A percentile compares a stretch with the other conserved stretches of the same genome.
Conservation (phyloP, 2,113 vertebrate species). For the Hippoglossus stenolepis region DNA sequence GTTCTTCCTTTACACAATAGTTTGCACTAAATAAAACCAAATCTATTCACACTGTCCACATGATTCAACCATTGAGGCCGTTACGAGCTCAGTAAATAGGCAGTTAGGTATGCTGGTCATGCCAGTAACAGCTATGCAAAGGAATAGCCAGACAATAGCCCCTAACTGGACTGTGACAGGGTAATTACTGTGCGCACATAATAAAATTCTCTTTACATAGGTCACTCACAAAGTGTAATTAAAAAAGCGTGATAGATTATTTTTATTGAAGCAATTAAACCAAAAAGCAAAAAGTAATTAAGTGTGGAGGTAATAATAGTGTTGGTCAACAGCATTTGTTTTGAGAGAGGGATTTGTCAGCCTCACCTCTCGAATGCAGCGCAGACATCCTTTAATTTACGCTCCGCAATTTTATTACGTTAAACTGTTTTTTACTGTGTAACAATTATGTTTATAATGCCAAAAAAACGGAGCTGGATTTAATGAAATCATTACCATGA, state of each 20-base stretch:
- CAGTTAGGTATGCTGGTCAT: conserved; percentile 91
- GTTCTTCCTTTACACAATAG: conserved; percentile 76
- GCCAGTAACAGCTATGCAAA: conserved; percentile 88
- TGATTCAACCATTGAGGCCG: conserved; percentile 84
- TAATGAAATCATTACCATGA: conserved; percentile 82
- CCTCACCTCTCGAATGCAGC: conserved; percentile 87
- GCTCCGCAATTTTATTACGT: conserved; percentile 90
- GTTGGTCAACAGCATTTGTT: conserved; percentile 98
- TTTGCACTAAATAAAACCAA: conserved; percentile 70
- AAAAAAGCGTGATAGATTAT: conserved; percentile 98
- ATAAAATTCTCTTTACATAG: conserved; percentile 97
- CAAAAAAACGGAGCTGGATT: conserved; percentile 95
- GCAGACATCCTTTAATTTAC: conserved; percentile 85
- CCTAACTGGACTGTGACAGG: conserved; percentile 96
- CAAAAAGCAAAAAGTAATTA: conserved; percentile 97
- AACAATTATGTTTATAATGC: conserved; percentile 98
- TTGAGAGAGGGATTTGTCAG: conserved; percentile 85
- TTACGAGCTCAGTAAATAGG: conserved; percentile 88
- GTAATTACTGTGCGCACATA: conserved; percentile 97
- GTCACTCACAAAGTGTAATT: conserved; percentile 98
- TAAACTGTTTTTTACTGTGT: conserved; percentile 90
- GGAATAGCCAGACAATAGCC: conserved; percentile 93
- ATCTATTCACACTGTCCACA: conserved; percentile 77
- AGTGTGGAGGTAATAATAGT: conserved; percentile 95
- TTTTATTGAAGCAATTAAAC: conserved; percentile 99